Evolutionary conservation across 2,888 invertebrate species (phyloP), one percentile per base, ranked within the genome.

Genomic region (Drosophila prostipennis): DNA sequence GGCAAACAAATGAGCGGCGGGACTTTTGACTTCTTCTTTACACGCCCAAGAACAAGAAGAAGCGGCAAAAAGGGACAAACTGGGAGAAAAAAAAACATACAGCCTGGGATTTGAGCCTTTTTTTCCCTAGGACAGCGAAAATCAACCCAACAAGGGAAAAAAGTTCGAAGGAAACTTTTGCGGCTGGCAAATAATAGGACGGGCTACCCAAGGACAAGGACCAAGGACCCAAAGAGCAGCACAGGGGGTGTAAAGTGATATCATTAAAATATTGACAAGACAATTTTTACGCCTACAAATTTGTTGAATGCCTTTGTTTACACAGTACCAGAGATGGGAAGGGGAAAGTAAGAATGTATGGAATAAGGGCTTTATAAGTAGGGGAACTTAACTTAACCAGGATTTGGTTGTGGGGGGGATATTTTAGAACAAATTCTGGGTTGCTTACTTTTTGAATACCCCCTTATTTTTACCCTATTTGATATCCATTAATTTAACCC

Each of bases 271-370:
- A 91, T 91, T 91, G 91, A 91, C 90, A 91, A 90, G 87, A 89
- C 88, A 87, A 91, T 91, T 91, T 91, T 90, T 85, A 90, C 91
- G 91, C 91, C 91, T 91, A 83, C 89, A 87, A 65, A 89, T 88
- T 82, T 89, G 89, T 86, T 72, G 72, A 65, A 70, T 70, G 69
- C 78, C 46, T 71, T 74, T 84, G 72, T 73, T 69, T 78, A 64
- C 77, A 69, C 48, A 68, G 29, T 6, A n/a, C 34, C 39, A n/a
- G 37, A 8, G 10, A 16, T 5, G 29, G 7, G 7, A 11, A 3
- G 19, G 11, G 11, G 5, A 16, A 1, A 8, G 5, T 10, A 1
- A 8, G 5, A 11, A 40, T 40, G 5, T 26, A 26, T 40, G 7
- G 37, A 14, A n/a, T 8, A 14, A 7, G 14, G 8, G 14, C 39